Conservation (phyloP, 2,797 vertebrate species). For the Siniperca undulata region DNA sequence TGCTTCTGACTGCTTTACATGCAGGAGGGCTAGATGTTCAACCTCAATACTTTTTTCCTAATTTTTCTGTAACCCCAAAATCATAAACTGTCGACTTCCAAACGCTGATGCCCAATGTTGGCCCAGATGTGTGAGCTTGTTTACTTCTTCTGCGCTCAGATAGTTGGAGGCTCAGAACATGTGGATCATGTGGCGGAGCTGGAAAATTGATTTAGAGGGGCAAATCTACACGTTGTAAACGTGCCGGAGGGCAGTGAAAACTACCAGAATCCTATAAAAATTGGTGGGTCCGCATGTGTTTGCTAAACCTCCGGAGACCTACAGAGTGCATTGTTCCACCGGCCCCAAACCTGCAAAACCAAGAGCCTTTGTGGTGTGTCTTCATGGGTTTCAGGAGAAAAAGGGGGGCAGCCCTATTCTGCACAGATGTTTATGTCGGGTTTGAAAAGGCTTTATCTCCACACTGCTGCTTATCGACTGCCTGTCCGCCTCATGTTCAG, state of each 20-base stretch:
- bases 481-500: neutral
- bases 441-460: no score
- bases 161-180: no score
- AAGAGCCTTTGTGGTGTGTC: neutral
- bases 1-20: neutral
- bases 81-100: neutral
- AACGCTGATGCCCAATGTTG: neutral
- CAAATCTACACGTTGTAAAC: neutral
- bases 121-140: neutral
- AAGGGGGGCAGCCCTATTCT: neutral
- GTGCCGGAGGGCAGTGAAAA: neutral
- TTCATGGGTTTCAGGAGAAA: no score
- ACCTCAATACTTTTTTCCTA: no score
- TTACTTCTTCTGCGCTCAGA: neutral
- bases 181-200: neutral
- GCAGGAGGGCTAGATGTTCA: neutral
- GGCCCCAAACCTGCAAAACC: neutral
- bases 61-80: no score
- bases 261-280: neutral
- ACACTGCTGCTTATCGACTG: neutral
- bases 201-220: neutral
- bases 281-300: neutral
- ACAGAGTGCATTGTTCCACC: neutral
- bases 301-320: neutral
- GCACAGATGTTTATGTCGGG: neutral